Percentiles rank a stretch among this genome's conserved stretches.
phyloP scores from a whole-genome alignment of 2,113 vertebrate genomes.

The Anser cygnoides region DNA sequence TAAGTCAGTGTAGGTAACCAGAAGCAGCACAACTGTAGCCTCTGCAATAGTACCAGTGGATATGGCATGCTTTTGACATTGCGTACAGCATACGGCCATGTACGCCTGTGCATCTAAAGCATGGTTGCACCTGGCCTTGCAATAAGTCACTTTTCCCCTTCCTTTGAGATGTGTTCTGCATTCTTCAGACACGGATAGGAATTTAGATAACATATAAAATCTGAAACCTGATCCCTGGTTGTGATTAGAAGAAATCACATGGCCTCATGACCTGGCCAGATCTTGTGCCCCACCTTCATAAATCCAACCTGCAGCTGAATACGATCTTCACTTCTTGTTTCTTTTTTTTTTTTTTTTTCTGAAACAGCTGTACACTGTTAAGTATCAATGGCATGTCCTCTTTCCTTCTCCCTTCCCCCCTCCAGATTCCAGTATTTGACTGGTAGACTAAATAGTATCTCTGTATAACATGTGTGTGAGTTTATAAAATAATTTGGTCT shows the following conservation, averaged over 20 bases:
- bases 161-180: background rate
- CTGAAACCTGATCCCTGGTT: background rate
- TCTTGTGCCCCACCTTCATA: background rate
- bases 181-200: background rate
- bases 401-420: background rate
- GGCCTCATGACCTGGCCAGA: background rate
- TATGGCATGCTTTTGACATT: background rate
- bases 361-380: background rate
- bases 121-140: background rate
- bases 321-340: background rate
- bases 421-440: background rate
- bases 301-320: background rate
- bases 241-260: background rate
- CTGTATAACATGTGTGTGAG: background rate
- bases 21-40: background rate
- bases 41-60: background rate
- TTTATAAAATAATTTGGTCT: constrained; percentile 3
- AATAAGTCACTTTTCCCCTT: background rate
- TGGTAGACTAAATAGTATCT: background rate
- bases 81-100: background rate
- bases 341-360: background rate
- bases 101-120: background rate
- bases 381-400: background rate
- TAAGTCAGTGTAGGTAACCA: background rate
- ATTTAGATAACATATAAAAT: background rate